Evolutionary conservation across 2,113 vertebrate species (phyloP).

Genomic region (Hoplias malabaricus): DNA sequence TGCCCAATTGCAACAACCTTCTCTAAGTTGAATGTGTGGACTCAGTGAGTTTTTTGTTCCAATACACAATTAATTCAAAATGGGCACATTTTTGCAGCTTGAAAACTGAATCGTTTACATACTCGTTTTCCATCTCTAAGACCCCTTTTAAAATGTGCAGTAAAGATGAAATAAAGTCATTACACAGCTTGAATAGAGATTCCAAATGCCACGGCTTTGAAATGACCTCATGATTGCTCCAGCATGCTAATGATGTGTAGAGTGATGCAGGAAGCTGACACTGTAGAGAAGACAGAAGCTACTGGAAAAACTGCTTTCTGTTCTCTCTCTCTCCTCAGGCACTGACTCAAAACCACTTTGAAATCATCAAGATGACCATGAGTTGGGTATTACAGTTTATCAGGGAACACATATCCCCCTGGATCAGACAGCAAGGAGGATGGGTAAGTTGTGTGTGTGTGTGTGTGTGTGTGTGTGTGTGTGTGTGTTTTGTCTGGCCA

Average conservation of each 20-base stretch:
- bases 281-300: constrained; percentile 13
- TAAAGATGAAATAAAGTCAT: neutral
- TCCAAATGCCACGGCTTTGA: neutral
- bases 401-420: constrained; percentile 64
- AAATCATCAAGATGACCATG: constrained; percentile 67
- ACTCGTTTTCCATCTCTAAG: neutral
- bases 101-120: no score
- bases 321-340: constrained; percentile 56
- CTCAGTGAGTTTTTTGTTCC: no score
- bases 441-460: constrained; percentile 68
- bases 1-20: no score
- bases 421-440: constrained; percentile 75
- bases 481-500: constrained; percentile 32
- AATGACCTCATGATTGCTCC: constrained; percentile 8
- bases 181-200: neutral
- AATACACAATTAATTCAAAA: no score
- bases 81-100: no score
- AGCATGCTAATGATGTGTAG: neutral
- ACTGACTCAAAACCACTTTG: constrained; percentile 67
- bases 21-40: no score
- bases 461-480: neutral
- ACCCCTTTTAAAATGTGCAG: neutral
- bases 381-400: constrained; percentile 75
- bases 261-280: constrained; percentile 18
- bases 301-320: constrained; percentile 12